phyloP scores from a whole-genome alignment of 2,113 vertebrate genomes.

The Anser brachyrhynchus region DNA sequence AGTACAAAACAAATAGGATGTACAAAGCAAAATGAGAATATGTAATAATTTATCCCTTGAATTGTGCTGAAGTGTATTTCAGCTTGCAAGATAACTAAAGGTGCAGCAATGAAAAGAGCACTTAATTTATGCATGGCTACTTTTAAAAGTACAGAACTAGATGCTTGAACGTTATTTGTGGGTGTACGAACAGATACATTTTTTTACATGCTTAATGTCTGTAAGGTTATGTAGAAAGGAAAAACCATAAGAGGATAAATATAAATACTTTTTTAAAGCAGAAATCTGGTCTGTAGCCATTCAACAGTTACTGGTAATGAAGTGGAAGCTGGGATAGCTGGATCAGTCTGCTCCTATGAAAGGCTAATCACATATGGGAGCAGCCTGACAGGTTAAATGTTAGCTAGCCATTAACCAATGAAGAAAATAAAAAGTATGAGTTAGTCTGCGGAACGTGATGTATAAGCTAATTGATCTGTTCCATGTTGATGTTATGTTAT shows the following conservation, averaged over 20 bases:
- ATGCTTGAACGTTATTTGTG: not conserved
- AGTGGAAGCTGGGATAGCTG: accelerated
- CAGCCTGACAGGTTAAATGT: not conserved
- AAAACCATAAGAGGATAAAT: not conserved
- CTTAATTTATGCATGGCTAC: not conserved
- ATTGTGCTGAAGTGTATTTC: not conserved
- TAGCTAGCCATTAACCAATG: not conserved
- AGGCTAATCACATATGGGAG: not conserved
- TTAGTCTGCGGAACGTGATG: not conserved
- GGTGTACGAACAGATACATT: not conserved
- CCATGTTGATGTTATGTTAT: not conserved
- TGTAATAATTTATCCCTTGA: not conserved
- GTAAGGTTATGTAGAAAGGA: not conserved
- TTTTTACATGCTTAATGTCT: accelerated
- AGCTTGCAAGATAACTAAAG: not conserved
- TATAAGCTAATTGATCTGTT: not conserved
- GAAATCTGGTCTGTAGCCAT: not conserved
- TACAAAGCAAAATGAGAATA: not conserved
- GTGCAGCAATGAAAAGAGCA: not conserved
- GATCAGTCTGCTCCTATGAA: accelerated
- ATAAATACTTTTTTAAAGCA: not conserved
- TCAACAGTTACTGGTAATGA: not conserved
- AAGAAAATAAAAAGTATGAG: not conserved
- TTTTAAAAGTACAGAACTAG: not conserved
- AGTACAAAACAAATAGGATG: not conserved